phyloP scores from a whole-genome alignment of 2,888 invertebrate genomes.

The Lithophane semibrunnea region DNA sequence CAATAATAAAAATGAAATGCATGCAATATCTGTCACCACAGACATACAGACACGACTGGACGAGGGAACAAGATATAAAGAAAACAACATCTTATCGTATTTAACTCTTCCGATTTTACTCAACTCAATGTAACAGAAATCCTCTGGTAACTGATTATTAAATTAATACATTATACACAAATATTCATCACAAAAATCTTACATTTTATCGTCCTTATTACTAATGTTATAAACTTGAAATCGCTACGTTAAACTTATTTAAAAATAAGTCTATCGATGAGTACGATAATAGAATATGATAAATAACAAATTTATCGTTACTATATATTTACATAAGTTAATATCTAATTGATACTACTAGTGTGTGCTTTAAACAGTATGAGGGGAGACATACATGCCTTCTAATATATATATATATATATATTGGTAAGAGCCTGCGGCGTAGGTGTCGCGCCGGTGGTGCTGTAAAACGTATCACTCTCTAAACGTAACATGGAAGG shows the following conservation, averaged over 20 bases:
- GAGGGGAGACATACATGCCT: slow-evolving; percentile 82
- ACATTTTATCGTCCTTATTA: slow-evolving; percentile 77
- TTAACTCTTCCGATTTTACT: slow-evolving; percentile 88
- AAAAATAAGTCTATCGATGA: slow-evolving; percentile 87
- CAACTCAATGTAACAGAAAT: slow-evolving; percentile 88
- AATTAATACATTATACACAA: slow-evolving; percentile 88
- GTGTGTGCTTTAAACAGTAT: slow-evolving; percentile 85
- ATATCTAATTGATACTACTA: slow-evolving; percentile 84
- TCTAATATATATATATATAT: slow-evolving; percentile 79
- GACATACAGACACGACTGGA: slow-evolving; percentile 72
- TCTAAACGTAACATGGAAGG: slow-evolving; percentile 79
- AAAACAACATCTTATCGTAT: slow-evolving; percentile 87
- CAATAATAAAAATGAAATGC: slow-evolving; percentile 69
- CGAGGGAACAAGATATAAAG: slow-evolving; percentile 83
- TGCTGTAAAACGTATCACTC: slow-evolving; percentile 63
- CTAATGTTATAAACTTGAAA: slow-evolving; percentile 86
- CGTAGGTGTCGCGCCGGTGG: slow-evolving; percentile 48
- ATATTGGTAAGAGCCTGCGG: slow-evolving; percentile 59
- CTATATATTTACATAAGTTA: slow-evolving; percentile 87
- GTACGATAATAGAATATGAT: slow-evolving; percentile 87
- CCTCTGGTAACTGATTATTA: slow-evolving; percentile 88
- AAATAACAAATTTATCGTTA: slow-evolving; percentile 88
- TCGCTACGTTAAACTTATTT: slow-evolving; percentile 86
- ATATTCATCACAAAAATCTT: slow-evolving; percentile 86
- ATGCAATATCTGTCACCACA: slow-evolving; percentile 70